Evolutionary conservation across 2,797 vertebrate genomes (phyloP), one percentile per base, ranked within the genome.

Genomic region (Eutrigla gurnardus): DNA sequence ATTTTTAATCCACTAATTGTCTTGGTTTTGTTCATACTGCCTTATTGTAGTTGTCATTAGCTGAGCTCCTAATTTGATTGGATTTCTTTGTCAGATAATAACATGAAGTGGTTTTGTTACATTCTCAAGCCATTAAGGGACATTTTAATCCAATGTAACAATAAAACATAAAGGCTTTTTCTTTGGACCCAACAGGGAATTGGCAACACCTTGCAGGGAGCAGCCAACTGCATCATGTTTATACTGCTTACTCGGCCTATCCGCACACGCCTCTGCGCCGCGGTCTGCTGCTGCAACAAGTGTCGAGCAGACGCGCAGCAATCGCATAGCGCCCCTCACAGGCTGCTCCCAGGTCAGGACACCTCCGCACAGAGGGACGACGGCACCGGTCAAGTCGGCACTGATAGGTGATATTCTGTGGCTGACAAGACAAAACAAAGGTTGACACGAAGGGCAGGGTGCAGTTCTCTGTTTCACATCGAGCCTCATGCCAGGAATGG

Each of bases 191-290:
- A 6, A 75, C 95, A 97, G 98, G 98, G 98, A 0, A 92, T 99
- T 0, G 98, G 98, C 7, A 99, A 99, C 94, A 99, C 97, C 0
- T 97, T 96, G 57, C 98, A 99, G 86, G 98, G 98, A 81, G 98
- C 96, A 0, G 97, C 98, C 80, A 99, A 99, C 94, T 98, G 97
- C 86, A 94, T 98, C 84, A 95, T 97, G 95, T 99, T 99, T 4
- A 96, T 97, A 2, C 85, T 99, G 49, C 96, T 96, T 36, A 99
- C 97, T 0, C 92, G 85, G 0, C 94, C 92, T 0, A 89, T 99
- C 49, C 94, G 97, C 1, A 43, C 87, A 0, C 95, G 96, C 3
- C 95, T 99, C 50, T 58, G 93, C 7, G 58, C 92, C 0, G 45
- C 83, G 2, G 54, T 97, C 6, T 94, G 95, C 82, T 93, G 95